phyloP scores from a whole-genome alignment of 2,113 vertebrate species.

The Uria aalge region DNA sequence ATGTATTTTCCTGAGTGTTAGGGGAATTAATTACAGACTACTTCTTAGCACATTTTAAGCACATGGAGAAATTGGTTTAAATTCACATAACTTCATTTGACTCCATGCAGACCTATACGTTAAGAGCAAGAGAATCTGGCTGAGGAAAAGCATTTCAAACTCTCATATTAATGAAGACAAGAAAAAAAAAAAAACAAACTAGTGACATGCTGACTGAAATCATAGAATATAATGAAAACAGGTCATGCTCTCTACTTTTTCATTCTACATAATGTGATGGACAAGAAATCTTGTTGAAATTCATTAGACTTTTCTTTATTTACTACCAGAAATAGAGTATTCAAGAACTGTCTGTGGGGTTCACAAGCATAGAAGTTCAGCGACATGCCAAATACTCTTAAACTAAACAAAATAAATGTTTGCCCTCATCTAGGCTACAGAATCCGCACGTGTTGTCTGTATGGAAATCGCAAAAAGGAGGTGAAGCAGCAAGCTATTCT shows the following conservation, averaged over 20 bases:
- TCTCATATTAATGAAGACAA: not conserved
- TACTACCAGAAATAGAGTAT: not conserved
- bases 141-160: not conserved
- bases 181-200: not conserved
- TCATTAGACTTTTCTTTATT: not conserved
- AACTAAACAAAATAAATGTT: too few relatives aligned
- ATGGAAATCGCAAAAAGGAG: not conserved
- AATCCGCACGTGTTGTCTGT: accelerated
- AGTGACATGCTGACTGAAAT: not conserved
- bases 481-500: not conserved
- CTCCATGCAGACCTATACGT: not conserved
- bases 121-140: not conserved
- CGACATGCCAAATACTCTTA: too few relatives aligned
- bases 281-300: not conserved
- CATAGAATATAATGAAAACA: not conserved
- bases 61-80: not conserved
- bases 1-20: not conserved
- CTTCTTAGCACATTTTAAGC: not conserved
- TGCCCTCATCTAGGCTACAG: not conserved
- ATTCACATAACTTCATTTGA: not conserved
- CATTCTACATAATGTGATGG: accelerated
- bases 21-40: not conserved
- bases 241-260: not conserved
- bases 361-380: not conserved
- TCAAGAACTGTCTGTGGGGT: not conserved